Evolutionary conservation across 2,888 invertebrate species (phyloP), one percentile per base, ranked within the genome.

Genomic region (Adelognathus sp.): DNA sequence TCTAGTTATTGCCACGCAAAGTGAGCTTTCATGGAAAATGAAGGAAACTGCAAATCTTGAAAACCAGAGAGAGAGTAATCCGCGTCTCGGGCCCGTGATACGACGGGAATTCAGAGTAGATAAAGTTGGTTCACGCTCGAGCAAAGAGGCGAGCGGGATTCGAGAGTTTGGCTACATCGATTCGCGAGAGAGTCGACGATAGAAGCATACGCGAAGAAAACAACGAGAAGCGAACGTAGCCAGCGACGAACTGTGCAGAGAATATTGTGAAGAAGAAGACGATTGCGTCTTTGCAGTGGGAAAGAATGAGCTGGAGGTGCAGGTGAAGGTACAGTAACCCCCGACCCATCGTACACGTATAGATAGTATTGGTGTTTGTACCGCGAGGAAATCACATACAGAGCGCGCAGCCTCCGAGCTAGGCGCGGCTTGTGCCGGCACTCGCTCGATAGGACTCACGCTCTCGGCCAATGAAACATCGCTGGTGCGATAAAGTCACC

Each of bases 361-460:
- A 44, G 16, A 21, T 18, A 29, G 56, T 69, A n/a, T 63, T 41
- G 21, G 64, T 50, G 50, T 66, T 9, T 9, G 64, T 66, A n/a
- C 27, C 9, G 50, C 2, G 11, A 50, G 27, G 29, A 39, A n/a
- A 18, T 39, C 54, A 16, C 29, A 54, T n/a, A 29, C 27, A 16
- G n/a, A 56, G 66, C 44, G 79, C 79, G 79, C 79, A 79, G 79
- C 79, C 79, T 79, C 79, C 78, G 77, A 56, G 64, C 87, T 85
- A 90, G 91, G 90, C 88, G 90, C 91, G 89, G 90, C 90, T 86
- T 87, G 50, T 24, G 86, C 80, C 85, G 86, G 83, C 86, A 85
- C 81, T 85, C 90, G 91, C 88, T 90, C 90, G 89, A 91, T 91
- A 90, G 88, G 87, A 87, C 84, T 86, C 85, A 73, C 71, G 83